These are phyloP conservation scores for Ceyx margarethae DNA, from an alignment of 2,113 vertebrate species.

Conservation along the genomic window DNA sequence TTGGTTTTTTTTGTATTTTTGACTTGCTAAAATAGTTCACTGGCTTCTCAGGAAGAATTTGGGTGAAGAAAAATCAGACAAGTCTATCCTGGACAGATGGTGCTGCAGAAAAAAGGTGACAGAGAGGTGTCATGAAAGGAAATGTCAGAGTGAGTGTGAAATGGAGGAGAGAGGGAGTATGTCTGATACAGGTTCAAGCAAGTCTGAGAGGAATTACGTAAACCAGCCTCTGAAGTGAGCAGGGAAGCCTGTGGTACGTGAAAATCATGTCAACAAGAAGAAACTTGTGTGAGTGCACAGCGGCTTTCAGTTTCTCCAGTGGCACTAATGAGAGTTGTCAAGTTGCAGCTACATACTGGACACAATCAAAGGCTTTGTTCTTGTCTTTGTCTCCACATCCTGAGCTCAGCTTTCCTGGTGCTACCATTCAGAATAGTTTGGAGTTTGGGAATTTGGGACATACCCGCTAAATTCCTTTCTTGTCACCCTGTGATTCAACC, in stretches of 20 bases:
- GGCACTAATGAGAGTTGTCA: neutral
- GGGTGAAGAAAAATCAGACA: neutral
- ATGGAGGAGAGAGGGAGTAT: neutral
- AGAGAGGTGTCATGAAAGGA: neutral
- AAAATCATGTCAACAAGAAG: neutral
- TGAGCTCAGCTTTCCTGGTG: neutral
- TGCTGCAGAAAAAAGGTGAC: neutral
- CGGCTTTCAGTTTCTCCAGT: neutral
- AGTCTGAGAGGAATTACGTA: neutral
- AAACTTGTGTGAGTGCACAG: neutral
- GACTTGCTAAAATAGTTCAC: fast-evolving
- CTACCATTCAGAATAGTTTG: neutral
- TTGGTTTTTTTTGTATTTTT: neutral
- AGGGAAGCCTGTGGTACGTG: neutral
- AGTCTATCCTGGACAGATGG: neutral
- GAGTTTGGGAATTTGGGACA: neutral
- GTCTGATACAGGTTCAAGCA: neutral
- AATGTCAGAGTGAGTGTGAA: neutral
- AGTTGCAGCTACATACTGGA: neutral
- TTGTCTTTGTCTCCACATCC: neutral
- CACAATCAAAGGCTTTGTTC: neutral
- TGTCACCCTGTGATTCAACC: neutral
- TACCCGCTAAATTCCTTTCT: neutral
- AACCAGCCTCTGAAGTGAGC: neutral
- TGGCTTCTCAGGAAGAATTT: neutral